Evolutionary conservation across 2,888 invertebrate species (phyloP), one percentile per base, ranked within the genome.

Genomic region (Desoria tigrina): DNA sequence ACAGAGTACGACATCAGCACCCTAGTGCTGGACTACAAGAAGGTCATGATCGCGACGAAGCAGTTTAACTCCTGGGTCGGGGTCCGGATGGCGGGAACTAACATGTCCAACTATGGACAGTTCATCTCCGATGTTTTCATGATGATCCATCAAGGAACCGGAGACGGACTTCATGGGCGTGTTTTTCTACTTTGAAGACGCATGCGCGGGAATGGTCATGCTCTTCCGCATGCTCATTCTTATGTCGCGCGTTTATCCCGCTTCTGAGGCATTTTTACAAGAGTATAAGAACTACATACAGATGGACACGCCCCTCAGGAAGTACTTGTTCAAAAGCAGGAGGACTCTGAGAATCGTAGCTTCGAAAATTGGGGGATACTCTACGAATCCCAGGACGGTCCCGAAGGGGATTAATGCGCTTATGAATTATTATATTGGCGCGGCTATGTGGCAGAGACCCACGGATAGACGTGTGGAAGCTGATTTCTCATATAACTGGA

Each of bases 391-490:
- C 0, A 45, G 50, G 21, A 59, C 68, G 2, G 72, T 69, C 3
- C 72, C 72, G 1, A 50, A 27, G 23, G 72, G 64, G 7, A 50
- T 72, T 11, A 66, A 72, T 28, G 9, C 6, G 2, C 59, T 72
- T 3, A 64, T 72, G 23, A 69, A 72, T 53, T 69, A 57, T 57
- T 72, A 69, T 42, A 72, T 72, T 45, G 60, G 60, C 7, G 72
- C 72, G 7, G 72, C 72, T 24, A 72, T 72, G 72, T 72, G 68
- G 67, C 65, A 72, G 26, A 45, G 72, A 32, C 72, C 72, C 1
- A 64, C 65, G 28, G 72, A 72, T 24, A n/a, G n/a, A n/a, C n/a
- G n/a, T n/a, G n/a, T n/a, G n/a, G n/a, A n/a, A n/a, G n/a, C n/a
- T n/a, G n/a, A n/a, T n/a, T n/a, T n/a, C n/a, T n/a, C n/a, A n/a